Evolutionary conservation across 1,140 invertebrate genomes (phyloP).

Genomic region (Apolygus lucorum): DNA sequence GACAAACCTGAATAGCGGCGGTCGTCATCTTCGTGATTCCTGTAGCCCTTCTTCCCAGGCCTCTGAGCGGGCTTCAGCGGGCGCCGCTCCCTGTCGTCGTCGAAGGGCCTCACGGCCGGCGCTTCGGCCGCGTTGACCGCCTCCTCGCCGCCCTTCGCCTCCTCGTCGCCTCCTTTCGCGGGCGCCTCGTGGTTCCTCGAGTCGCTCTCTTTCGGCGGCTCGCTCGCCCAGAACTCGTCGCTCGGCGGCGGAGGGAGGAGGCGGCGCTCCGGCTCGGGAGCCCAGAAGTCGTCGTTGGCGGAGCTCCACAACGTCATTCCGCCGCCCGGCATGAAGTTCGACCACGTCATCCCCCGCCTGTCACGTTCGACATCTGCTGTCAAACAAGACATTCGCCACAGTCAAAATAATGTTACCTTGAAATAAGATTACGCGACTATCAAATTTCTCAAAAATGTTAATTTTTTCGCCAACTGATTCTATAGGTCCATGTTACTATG

Average conservation of each 20-base stretch:
- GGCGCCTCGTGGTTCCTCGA: background rate
- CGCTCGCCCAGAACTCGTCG: background rate
- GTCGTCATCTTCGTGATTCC: conserved; percentile 27
- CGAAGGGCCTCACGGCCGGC: conserved; percentile 5
- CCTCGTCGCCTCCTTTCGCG: background rate
- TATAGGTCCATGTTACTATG: too few relatives aligned
- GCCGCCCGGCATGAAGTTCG: conserved; percentile 10
- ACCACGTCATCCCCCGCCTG: background rate
- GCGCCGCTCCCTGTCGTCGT: conserved; percentile 9
- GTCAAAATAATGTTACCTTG: too few relatives aligned
- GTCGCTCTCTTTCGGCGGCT: background rate
- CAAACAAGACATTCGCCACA: too few relatives aligned
- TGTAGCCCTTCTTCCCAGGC: background rate
- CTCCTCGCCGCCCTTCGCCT: background rate
- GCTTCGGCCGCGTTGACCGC: background rate
- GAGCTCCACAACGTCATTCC: conserved; percentile 14
- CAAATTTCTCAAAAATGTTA: too few relatives aligned
- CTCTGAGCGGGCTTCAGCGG: conserved; percentile 14
- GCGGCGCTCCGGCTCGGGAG: conserved; percentile 3
- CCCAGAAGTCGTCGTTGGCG: background rate
- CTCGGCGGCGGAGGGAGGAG: conserved; percentile 13
- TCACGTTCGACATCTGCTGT: too few relatives aligned
- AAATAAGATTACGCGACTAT: too few relatives aligned
- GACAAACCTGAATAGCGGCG: conserved; percentile 20
- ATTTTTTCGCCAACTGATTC: too few relatives aligned